These are phyloP conservation scores for Coregonus ussuriensis DNA, from an alignment of 2,797 vertebrate genomes.

Conservation along the genomic window DNA sequence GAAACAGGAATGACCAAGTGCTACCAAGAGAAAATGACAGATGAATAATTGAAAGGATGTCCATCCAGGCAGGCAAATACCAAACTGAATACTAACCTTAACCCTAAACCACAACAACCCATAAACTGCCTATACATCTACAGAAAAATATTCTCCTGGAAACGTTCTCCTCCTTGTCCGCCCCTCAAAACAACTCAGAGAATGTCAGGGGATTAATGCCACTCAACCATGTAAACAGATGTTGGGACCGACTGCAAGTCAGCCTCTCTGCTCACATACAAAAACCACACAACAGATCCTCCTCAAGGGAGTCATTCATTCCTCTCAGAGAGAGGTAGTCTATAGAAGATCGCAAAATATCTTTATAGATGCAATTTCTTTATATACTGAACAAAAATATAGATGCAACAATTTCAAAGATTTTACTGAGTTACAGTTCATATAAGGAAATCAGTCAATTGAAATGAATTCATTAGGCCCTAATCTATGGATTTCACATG, in stretches of 20 bases:
- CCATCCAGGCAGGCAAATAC: no score
- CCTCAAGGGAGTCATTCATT: constrained; percentile 54
- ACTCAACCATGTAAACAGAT: constrained; percentile 68
- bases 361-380: constrained; percentile 7
- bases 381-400: no score
- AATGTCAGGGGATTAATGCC: constrained; percentile 59
- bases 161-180: background rate
- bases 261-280: constrained; percentile 58
- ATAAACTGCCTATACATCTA: background rate
- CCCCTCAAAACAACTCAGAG: constrained; percentile 38
- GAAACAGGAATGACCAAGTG: no score
- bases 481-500: no score
- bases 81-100: no score
- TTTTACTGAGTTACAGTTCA: no score
- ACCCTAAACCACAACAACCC: background rate
- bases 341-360: constrained; percentile 48
- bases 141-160: background rate
- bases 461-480: no score
- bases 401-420: no score
- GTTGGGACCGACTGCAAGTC: constrained; percentile 59
- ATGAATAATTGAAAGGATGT: no score
- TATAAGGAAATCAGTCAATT: no score
- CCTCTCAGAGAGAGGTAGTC: constrained; percentile 10
- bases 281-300: constrained; percentile 57
- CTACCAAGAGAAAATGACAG: no score